A percentile compares a stretch with the other conserved stretches of the same genome.
Conservation (phyloP, 1,140 invertebrate genomes). For the Maconellicoccus hirsutus region DNA sequence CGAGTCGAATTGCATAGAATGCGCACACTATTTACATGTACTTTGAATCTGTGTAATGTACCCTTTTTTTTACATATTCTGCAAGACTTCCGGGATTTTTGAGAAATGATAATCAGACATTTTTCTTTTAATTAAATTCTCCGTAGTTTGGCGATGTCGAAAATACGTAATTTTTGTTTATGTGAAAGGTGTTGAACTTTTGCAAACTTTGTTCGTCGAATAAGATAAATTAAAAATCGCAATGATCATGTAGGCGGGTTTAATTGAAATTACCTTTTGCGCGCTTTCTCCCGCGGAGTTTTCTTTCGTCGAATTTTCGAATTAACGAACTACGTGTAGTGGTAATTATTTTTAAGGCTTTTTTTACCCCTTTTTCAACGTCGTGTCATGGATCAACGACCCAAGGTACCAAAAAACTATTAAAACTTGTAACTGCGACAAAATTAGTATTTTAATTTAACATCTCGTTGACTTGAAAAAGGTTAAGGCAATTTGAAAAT, state of each 20-base stretch:
- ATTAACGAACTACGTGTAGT: neutral
- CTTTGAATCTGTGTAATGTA: neutral
- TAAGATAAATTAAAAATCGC: neutral
- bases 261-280: neutral
- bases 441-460: no score
- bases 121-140: conserved; percentile 1
- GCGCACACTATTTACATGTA: conserved; percentile 18
- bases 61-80: no score
- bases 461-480: no score
- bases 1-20: conserved; percentile 12
- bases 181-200: no score
- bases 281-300: neutral
- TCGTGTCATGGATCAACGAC: neutral
- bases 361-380: no score
- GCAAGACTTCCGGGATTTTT: no score
- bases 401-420: neutral
- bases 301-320: neutral
- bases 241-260: neutral
- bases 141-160: neutral
- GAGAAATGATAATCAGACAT: neutral
- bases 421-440: no score
- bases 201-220: no score
- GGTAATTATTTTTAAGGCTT: neutral
- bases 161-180: no score
- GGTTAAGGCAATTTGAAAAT: no score